Conservation (phyloP, 2,113 vertebrate species). For the Microtus pennsylvanicus region DNA sequence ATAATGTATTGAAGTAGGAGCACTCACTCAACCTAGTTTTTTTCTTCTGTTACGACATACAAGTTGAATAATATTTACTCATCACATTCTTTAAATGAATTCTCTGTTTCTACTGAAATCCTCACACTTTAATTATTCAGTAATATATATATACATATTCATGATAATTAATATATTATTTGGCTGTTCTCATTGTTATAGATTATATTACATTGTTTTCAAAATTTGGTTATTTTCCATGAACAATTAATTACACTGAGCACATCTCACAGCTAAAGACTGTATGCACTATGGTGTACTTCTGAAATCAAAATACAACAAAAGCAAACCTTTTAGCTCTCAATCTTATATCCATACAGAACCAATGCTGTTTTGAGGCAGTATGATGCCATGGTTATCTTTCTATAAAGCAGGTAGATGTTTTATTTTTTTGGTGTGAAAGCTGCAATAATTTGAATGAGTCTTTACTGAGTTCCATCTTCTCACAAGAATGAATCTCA, state of each 20-base stretch:
- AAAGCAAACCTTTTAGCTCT: conserved; percentile 18
- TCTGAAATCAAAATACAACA: conserved; percentile 48
- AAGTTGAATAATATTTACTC: conserved; percentile 7
- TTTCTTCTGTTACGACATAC: not conserved
- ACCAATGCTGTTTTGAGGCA: conserved; percentile 1
- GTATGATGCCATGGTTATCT: not conserved
- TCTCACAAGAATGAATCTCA: not conserved
- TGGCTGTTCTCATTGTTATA: not conserved
- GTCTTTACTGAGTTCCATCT: not conserved
- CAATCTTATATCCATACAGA: not conserved
- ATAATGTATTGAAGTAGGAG: not conserved
- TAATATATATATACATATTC: not conserved
- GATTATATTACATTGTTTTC: not conserved
- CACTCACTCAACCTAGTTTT: not conserved
- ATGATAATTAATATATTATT: not conserved
- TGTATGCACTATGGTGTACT: not conserved
- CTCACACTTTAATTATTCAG: not conserved
- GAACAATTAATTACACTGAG: conserved; percentile 44
- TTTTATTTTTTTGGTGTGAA: not conserved
- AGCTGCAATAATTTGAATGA: not conserved
- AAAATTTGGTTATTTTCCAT: conserved; percentile 26
- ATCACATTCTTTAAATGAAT: not conserved
- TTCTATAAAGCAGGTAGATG: not conserved
- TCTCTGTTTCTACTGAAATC: not conserved
- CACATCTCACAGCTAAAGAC: conserved; percentile 22